Evolutionary conservation across 2,888 invertebrate species (phyloP).

Genomic region (Automeris io): DNA sequence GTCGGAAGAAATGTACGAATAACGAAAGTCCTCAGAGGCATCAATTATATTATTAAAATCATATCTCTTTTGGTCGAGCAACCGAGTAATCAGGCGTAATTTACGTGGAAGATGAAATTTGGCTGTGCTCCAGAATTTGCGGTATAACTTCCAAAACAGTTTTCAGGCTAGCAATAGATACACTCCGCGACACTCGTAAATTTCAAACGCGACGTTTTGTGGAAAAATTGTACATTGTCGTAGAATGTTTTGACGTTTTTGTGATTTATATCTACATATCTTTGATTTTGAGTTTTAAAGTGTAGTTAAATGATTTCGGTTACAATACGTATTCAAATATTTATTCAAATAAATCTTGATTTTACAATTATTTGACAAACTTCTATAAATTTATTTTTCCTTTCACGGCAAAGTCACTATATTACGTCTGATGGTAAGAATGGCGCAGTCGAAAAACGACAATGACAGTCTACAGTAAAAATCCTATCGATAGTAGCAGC

Average conservation of each 20-base stretch:
- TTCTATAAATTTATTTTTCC: no score
- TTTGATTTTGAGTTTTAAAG: no score
- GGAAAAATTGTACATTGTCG: constrained; percentile 3
- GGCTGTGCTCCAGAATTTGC: constrained; percentile 31
- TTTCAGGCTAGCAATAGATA: constrained; percentile 2
- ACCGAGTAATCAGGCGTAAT: constrained; percentile 42
- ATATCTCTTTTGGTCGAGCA: constrained; percentile 44
- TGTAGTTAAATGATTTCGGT: no score
- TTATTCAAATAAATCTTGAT: no score
- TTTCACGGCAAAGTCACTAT: no score
- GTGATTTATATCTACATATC: not conserved
- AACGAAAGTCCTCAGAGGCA: constrained; percentile 18
- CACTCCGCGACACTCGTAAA: constrained; percentile 5
- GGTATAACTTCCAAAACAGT: not conserved
- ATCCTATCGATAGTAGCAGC: no score
- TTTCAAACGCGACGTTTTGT: constrained; percentile 5
- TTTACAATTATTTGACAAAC: no score
- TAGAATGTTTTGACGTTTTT: not conserved
- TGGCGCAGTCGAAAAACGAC: no score
- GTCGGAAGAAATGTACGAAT: no score
- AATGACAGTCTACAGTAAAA: no score
- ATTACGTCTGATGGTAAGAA: no score
- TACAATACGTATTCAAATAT: no score
- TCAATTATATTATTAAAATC: constrained; percentile 40
- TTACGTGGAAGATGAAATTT: constrained; percentile 35